phyloP scores from a whole-genome alignment of 2,888 invertebrate genomes.

The Timema podura region DNA sequence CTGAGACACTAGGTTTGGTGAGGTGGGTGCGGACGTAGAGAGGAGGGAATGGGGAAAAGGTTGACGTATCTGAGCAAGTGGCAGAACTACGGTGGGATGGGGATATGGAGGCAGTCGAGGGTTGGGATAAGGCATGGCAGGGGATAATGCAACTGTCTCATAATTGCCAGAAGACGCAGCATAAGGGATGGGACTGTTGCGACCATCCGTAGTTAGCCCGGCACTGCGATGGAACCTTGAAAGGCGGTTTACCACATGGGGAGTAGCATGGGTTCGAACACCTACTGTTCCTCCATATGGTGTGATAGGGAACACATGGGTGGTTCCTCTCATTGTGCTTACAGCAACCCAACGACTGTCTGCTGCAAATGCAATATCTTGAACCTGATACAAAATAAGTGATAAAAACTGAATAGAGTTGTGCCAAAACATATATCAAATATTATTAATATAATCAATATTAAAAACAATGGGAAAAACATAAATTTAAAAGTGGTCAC shows the following conservation, averaged over 20 bases:
- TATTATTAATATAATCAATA: too few species aligned
- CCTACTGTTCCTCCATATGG: slow-evolving; percentile 92
- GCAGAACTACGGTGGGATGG: slow-evolving; percentile 71
- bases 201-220: slow-evolving; percentile 69
- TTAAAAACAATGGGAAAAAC: too few species aligned
- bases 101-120: slow-evolving; percentile 90
- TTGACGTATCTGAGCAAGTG: slow-evolving; percentile 79
- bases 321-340: slow-evolving; percentile 92
- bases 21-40: slow-evolving; percentile 22
- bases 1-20: slow-evolving; percentile 18
- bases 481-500: too few species aligned
- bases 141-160: slow-evolving; percentile 31
- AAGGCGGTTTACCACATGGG: slow-evolving; percentile 88
- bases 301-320: slow-evolving; percentile 95
- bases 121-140: slow-evolving; percentile 71
- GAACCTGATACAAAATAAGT: slow-evolving; percentile 33
- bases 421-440: too few species aligned
- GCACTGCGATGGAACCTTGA: slow-evolving; percentile 96
- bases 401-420: too few species aligned
- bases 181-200: slow-evolving; percentile 59
- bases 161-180: too few species aligned
- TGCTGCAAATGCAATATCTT: slow-evolving; percentile 85
- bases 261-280: slow-evolving; percentile 90
- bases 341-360: slow-evolving; percentile 97
- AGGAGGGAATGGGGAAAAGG: slow-evolving; percentile 29